phyloP scores from a whole-genome alignment of 2,113 vertebrate genomes.

The Microtus oregoni region DNA sequence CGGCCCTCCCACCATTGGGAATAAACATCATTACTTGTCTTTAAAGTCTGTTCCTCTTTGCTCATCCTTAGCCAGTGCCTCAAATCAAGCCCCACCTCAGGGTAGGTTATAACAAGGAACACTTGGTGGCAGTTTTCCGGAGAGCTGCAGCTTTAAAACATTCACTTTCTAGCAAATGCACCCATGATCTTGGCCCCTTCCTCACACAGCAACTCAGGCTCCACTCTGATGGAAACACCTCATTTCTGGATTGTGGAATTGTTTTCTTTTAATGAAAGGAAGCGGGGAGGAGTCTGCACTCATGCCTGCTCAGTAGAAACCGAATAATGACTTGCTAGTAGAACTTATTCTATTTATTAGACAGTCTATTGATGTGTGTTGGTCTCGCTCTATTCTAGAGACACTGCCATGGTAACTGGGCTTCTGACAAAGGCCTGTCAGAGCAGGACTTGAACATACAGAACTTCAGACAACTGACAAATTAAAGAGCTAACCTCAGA shows the following conservation, averaged over 20 bases:
- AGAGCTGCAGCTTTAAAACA: not conserved
- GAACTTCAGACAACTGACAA: slow-evolving; percentile 75
- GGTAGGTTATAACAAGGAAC: not conserved
- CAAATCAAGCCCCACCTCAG: not conserved
- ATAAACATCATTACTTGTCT: not conserved
- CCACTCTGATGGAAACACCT: slow-evolving; percentile 70
- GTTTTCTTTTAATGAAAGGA: slow-evolving; percentile 85
- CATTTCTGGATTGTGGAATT: slow-evolving; percentile 82
- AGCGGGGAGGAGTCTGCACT: slow-evolving; percentile 74
- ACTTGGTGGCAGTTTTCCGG: not conserved
- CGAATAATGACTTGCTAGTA: slow-evolving; percentile 83
- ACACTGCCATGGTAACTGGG: slow-evolving; percentile 85
- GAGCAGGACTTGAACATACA: slow-evolving; percentile 82
- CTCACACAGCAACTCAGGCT: slow-evolving; percentile 56
- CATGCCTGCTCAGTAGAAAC: slow-evolving; percentile 82
- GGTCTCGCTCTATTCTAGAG: slow-evolving; percentile 86
- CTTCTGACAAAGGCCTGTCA: slow-evolving; percentile 84
- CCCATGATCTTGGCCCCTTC: slow-evolving; percentile 63
- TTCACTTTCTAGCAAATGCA: slow-evolving; percentile 62
- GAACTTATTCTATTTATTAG: slow-evolving; percentile 86
- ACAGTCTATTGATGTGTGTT: slow-evolving; percentile 85
- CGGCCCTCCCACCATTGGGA: too few relatives aligned
- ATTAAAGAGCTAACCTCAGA: slow-evolving; percentile 70
- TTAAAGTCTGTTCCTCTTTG: not conserved
- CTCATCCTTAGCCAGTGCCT: not conserved